Conservation (phyloP, 2,888 invertebrate genomes). For the Tholera decimalis region DNA sequence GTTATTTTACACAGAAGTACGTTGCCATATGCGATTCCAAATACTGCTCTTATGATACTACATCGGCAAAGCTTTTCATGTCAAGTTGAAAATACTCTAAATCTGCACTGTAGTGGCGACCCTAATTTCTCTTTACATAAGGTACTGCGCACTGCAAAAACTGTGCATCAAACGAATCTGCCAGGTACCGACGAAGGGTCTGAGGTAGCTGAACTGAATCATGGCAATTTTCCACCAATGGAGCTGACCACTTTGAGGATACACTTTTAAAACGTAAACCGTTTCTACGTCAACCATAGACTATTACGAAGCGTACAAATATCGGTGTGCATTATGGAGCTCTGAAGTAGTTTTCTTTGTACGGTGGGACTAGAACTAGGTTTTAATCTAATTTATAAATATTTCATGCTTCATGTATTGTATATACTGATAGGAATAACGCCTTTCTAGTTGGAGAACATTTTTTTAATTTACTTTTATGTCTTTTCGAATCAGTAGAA, state of each 20-base stretch:
- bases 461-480: too few species aligned
- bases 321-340: background rate
- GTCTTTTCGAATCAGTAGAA: background rate
- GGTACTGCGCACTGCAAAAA: slow-evolving; percentile 76
- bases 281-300: background rate
- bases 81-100: slow-evolving; percentile 65
- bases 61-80: slow-evolving; percentile 82
- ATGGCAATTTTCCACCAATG: slow-evolving; percentile 80
- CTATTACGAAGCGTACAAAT: background rate
- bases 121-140: slow-evolving; percentile 74
- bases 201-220: slow-evolving; percentile 69
- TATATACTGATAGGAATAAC: too few species aligned
- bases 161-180: slow-evolving; percentile 81
- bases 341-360: background rate
- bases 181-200: slow-evolving; percentile 80
- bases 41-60: slow-evolving; percentile 77
- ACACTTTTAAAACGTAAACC: slow-evolving; percentile 68
- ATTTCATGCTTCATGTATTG: background rate
- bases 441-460: background rate
- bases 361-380: background rate
- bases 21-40: slow-evolving; percentile 65
- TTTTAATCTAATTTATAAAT: background rate
- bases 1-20: slow-evolving; percentile 67
- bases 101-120: slow-evolving; percentile 75
- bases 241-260: slow-evolving; percentile 80